Percentiles rank a stretch among this genome's conserved stretches.
These are phyloP conservation scores for Scaptomyza parva DNA, from an alignment of 2,888 invertebrate genomes.

Conservation along the genomic window DNA sequence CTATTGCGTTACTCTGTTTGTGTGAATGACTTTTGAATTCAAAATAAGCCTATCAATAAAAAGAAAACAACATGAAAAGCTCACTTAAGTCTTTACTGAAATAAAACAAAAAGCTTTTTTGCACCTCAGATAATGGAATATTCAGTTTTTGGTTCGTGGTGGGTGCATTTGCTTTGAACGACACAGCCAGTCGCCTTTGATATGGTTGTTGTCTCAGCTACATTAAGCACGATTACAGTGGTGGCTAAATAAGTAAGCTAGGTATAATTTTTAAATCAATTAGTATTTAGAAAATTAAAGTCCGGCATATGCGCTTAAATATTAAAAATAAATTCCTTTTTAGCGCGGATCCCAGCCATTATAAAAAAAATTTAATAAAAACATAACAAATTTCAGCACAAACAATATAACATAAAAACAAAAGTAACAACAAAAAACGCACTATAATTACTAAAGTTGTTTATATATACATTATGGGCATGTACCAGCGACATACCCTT, in stretches of 20 bases:
- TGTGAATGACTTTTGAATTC: conserved; percentile 65
- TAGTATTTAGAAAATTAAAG: not conserved
- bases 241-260: not conserved
- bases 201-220: conserved; percentile 8
- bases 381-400: too few species aligned
- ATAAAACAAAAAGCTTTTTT: not conserved
- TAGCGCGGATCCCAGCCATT: too few species aligned
- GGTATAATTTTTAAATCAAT: not conserved
- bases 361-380: too few species aligned
- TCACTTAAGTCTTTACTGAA: not conserved
- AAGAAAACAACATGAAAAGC: conserved; percentile 23
- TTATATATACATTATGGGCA: too few species aligned
- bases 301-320: not conserved
- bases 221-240: conserved; percentile 6
- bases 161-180: not conserved
- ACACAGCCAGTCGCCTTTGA: not conserved
- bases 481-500: not conserved
- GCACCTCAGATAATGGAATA: not conserved
- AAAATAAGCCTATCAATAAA: conserved; percentile 57
- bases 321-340: too few species aligned
- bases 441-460: too few species aligned
- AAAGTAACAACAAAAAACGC: too few species aligned
- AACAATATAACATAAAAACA: too few species aligned
- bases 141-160: not conserved
- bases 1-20: conserved; percentile 55